These are phyloP conservation scores for Meiosimyza decipiens DNA, from an alignment of 2,888 invertebrate genomes.

Conservation along the genomic window DNA sequence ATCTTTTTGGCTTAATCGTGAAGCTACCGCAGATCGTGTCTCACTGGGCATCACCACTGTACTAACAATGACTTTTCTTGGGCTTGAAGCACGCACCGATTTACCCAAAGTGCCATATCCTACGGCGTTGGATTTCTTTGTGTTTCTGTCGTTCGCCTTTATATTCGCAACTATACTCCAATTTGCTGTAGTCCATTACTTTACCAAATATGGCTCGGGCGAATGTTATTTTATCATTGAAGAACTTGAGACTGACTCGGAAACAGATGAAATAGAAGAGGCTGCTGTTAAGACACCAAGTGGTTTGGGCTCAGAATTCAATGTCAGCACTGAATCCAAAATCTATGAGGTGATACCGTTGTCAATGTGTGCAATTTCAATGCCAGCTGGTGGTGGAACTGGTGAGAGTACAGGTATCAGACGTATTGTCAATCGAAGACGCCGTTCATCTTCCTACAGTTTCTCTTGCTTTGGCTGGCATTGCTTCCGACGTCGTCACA, in stretches of 20 bases:
- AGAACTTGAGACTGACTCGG: constrained; percentile 71
- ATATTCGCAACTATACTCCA: constrained; percentile 85
- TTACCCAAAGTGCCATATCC: constrained; percentile 87
- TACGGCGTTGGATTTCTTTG: constrained; percentile 87
- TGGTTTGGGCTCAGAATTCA: constrained; percentile 56
- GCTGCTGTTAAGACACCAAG: constrained; percentile 41
- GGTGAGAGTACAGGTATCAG: neutral
- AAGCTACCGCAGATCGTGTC: constrained; percentile 84
- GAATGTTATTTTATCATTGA: constrained; percentile 80
- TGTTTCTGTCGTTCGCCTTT: constrained; percentile 82
- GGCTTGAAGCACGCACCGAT: constrained; percentile 82
- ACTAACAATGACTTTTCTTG: constrained; percentile 85
- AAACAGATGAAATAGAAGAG: constrained; percentile 69
- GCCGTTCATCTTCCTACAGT: constrained; percentile 43
- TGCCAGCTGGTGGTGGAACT: constrained; percentile 46
- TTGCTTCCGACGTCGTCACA: constrained; percentile 46
- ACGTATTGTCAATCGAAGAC: constrained; percentile 69
- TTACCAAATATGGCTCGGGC: constrained; percentile 85
- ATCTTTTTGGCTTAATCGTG: constrained; percentile 85
- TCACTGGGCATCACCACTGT: constrained; percentile 86
- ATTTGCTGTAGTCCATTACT: constrained; percentile 86
- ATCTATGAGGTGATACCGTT: constrained; percentile 75
- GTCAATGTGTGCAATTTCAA: constrained; percentile 71
- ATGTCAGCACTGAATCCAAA: constrained; percentile 61
- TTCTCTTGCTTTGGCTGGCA: constrained; percentile 53